Conservation (phyloP, 2,888 invertebrate species). For the Drosophila demipolita region DNA sequence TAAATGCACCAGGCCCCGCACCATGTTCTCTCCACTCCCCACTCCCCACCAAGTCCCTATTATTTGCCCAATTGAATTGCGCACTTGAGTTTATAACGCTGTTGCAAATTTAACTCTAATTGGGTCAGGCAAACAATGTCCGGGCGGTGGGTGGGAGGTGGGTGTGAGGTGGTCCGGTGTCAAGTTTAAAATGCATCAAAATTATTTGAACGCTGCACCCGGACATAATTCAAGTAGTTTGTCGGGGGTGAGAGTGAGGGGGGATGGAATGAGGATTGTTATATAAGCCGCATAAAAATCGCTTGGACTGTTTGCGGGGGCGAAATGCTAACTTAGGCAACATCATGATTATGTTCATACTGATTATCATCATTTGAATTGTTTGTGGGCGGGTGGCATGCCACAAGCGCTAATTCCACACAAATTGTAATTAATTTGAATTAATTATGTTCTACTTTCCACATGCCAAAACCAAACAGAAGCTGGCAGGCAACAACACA, state of each 20-base stretch:
- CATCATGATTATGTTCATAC: conserved; percentile 28
- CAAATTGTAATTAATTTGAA: conserved; percentile 83
- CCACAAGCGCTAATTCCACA: conserved; percentile 78
- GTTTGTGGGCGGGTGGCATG: conserved; percentile 47
- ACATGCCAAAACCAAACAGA: conserved; percentile 72
- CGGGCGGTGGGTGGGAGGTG: background rate
- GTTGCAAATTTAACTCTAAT: conserved; percentile 68
- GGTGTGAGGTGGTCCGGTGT: background rate
- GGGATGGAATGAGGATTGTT: background rate
- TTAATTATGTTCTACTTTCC: conserved; percentile 80
- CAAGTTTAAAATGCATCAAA: conserved; percentile 40
- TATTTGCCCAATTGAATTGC: conserved; percentile 35
- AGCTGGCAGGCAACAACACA: conserved; percentile 18
- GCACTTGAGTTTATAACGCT: conserved; percentile 74
- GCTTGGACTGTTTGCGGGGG: conserved; percentile 38
- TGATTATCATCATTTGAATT: conserved; percentile 25
- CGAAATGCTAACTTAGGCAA: conserved; percentile 17
- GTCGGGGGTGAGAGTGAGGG: background rate
- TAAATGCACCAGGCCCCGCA: conserved; percentile 58
- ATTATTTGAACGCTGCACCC: conserved; percentile 42
- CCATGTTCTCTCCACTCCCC: background rate
- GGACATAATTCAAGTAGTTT: conserved; percentile 45
- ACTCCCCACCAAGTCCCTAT: background rate
- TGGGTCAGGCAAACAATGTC: conserved; percentile 74
- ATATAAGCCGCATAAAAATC: conserved; percentile 52